A percentile compares a stretch with the other conserved stretches of the same genome.
These are phyloP conservation scores for Thecophora atra DNA, from an alignment of 2,888 invertebrate species.

Conservation along the genomic window DNA sequence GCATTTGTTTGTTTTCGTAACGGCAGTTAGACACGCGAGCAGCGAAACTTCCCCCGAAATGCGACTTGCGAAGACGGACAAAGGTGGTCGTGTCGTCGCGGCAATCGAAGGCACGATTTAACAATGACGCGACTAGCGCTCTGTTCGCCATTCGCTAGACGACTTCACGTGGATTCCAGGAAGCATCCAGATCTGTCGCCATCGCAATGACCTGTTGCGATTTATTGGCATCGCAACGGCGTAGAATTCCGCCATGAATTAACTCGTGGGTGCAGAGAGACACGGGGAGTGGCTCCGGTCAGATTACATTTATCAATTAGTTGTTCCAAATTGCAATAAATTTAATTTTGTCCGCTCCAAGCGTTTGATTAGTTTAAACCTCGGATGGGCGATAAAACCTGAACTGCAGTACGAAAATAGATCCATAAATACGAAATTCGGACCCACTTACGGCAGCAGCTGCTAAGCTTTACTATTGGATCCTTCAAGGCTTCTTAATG, in stretches of 20 bases:
- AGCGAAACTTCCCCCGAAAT: neutral
- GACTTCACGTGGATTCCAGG: neutral
- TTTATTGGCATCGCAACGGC: neutral
- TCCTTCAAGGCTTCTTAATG: too few relatives aligned
- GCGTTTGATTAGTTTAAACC: neutral
- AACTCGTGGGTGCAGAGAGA: constrained; percentile 1
- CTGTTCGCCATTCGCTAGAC: neutral
- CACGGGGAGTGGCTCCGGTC: neutral
- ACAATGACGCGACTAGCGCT: neutral
- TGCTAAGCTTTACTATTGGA: too few relatives aligned
- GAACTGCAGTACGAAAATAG: neutral
- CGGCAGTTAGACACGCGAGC: neutral
- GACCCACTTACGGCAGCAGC: too few relatives aligned
- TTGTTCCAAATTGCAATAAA: constrained; percentile 21
- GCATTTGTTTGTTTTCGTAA: neutral
- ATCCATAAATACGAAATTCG: neutral
- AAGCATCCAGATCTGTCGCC: neutral
- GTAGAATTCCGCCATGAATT: constrained; percentile 5
- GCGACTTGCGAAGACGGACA: neutral
- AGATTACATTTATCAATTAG: constrained; percentile 28
- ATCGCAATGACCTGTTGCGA: neutral
- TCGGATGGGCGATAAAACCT: neutral
- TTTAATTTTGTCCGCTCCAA: neutral
- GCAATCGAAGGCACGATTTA: constrained; percentile 13
- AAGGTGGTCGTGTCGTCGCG: neutral